Base-by-base conservation (phyloP, 2,888 invertebrate species). In the Flabesymbios commensalis region DNA sequence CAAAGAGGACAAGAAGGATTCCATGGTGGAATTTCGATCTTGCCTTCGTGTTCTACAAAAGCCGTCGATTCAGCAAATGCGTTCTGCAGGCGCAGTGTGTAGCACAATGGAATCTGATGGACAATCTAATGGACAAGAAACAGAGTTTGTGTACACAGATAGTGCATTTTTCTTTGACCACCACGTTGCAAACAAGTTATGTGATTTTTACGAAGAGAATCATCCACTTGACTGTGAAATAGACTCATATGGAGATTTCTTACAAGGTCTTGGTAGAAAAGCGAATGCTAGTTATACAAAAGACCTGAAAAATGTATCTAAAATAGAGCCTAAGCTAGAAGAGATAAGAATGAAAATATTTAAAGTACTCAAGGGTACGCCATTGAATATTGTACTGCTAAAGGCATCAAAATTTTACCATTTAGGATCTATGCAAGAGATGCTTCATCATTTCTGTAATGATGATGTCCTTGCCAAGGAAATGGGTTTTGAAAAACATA, bases 221-320 rank as follows among this genome's bases (percentile, higher is more conserved):
- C 71, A 73, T 4, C 77, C 78, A 3, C 59, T 84, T 10, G 67
- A 68, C 10, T 79, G 81, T 73, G 85, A 85, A 74, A 78, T 85
- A 52, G 83, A 84, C 74, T 83, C 82, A 10, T 85, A 85, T 72
- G 83, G 83, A 1, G 84, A 85, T 69, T 84, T 85, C 67, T 73
- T 85, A 17, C 84, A 83, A 55, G 77, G 82, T 2, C 72, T 85
- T 1, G 84, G 84, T 14, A 64, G 67, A 7, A 52, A 65, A 14
- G 75, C 82, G 3, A 73, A 75, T 14, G 65, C 66, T 19, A 56
- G 29, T 19, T 82, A 80, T 63, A 75, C 78, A 31, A 62, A 73
- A 10, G 72, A 78, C 54, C 72, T 73, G 10, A 67, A 72, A 39
- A 80, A 80, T 64, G 76, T 78, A 14, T 74, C 72, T 10, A 69